Evolutionary conservation across 1,140 invertebrate species (phyloP).

Genomic region (Gryon sp.): DNA sequence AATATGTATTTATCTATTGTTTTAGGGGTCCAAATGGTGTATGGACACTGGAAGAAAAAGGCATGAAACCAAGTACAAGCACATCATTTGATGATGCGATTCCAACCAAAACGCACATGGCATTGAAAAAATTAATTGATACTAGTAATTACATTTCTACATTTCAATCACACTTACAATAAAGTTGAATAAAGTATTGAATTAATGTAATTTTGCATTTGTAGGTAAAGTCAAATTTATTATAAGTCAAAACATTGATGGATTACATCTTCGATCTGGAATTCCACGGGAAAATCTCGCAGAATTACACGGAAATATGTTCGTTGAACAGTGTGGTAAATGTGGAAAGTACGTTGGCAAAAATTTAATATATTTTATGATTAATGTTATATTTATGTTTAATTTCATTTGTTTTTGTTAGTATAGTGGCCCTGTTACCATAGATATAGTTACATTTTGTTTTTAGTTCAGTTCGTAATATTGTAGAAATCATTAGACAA

Average conservation of each 20-base stretch:
- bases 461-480: too few relatives aligned
- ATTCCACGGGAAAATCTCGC: constrained; percentile 88
- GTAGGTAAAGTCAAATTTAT: constrained; percentile 90
- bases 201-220: constrained; percentile 27
- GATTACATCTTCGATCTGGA: constrained; percentile 95
- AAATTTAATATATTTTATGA: too few relatives aligned
- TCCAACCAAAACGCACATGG: constrained; percentile 97
- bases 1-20: too few relatives aligned
- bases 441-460: too few relatives aligned
- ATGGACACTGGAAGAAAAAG: constrained; percentile 97
- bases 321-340: constrained; percentile 94
- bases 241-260: constrained; percentile 99
- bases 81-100: constrained; percentile 94
- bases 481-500: too few relatives aligned
- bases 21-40: constrained; percentile 97
- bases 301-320: constrained; percentile 99
- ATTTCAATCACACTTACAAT: constrained; percentile 3
- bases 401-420: too few relatives aligned
- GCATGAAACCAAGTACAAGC: constrained; percentile 90
- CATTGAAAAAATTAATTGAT: constrained; percentile 89
- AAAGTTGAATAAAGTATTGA: neutral
- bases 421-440: too few relatives aligned
- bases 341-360: constrained; percentile 91
- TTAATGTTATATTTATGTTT: too few relatives aligned
- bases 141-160: constrained; percentile 73